Evolutionary conservation across 2,113 vertebrate genomes (phyloP).

Genomic region (Loxodonta africana): DNA sequence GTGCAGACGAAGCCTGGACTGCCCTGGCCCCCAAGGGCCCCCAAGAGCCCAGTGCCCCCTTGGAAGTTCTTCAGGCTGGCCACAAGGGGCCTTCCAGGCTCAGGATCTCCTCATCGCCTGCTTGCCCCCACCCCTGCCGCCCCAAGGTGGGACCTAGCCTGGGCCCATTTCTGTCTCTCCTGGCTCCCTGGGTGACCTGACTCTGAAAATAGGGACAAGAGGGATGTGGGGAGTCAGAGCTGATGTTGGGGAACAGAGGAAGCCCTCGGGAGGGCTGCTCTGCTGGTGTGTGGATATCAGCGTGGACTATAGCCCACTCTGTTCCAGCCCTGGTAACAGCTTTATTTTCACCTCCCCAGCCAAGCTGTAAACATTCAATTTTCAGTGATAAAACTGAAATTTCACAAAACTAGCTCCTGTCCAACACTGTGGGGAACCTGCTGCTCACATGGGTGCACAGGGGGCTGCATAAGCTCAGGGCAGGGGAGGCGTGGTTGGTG

Average conservation of each 20-base stretch:
- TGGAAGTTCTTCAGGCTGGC: neutral
- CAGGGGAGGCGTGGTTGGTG: neutral
- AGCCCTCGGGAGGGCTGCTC: neutral
- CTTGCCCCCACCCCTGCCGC: neutral
- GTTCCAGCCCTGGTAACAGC: neutral
- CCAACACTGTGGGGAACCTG: neutral
- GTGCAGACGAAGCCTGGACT: neutral
- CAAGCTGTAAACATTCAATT: neutral
- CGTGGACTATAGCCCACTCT: neutral
- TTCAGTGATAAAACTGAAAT: neutral
- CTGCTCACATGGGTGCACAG: fast-evolving
- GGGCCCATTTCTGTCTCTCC: neutral
- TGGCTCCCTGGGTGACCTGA: neutral
- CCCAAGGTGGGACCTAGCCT: neutral
- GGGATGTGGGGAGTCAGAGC: neutral
- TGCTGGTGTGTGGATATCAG: fast-evolving
- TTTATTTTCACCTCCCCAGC: neutral
- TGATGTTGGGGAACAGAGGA: neutral
- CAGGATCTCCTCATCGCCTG: neutral
- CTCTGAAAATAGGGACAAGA: neutral
- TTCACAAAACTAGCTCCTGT: neutral
- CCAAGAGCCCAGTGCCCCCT: neutral
- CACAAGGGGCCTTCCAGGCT: neutral
- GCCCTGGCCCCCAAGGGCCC: neutral
- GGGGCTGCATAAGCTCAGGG: neutral